Evolutionary conservation across 2,113 vertebrate genomes (phyloP).

Genomic region (Misgurnus anguillicaudatus): DNA sequence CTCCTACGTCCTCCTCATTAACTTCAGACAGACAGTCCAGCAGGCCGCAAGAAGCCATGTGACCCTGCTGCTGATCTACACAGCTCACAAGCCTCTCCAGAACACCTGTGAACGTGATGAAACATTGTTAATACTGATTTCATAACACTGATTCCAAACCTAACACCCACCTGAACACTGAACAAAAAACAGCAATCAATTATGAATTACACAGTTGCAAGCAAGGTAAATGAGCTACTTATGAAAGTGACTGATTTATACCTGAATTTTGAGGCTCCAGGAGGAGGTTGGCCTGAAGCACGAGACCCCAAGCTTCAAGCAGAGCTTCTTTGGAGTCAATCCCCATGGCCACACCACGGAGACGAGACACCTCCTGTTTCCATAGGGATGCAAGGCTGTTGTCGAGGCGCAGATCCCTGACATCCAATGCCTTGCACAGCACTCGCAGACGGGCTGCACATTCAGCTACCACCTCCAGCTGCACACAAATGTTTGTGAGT

Average conservation of each 20-base stretch:
- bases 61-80: slow-evolving; percentile 77
- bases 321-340: slow-evolving; percentile 81
- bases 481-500: slow-evolving; percentile 21
- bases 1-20: slow-evolving; percentile 51
- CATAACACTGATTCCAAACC: too few relatives aligned
- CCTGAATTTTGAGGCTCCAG: slow-evolving; percentile 81
- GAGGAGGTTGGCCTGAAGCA: slow-evolving; percentile 84
- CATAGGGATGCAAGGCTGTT: slow-evolving; percentile 62
- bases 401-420: slow-evolving; percentile 70
- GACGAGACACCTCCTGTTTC: slow-evolving; percentile 76
- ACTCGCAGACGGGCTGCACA: slow-evolving; percentile 78
- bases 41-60: slow-evolving; percentile 79
- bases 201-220: background rate
- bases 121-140: background rate
- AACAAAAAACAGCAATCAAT: too few relatives aligned
- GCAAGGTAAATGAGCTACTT: background rate
- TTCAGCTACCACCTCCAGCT: slow-evolving; percentile 83
- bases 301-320: slow-evolving; percentile 81
- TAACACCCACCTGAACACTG: too few relatives aligned
- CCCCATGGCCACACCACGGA: slow-evolving; percentile 77
- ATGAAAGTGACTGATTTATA: slow-evolving; percentile 56
- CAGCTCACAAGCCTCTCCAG: slow-evolving; percentile 76
- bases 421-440: slow-evolving; percentile 76
- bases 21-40: slow-evolving; percentile 51
- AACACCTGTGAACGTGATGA: slow-evolving; percentile 57